Percentiles rank a stretch among this genome's conserved stretches.
phyloP scores from a whole-genome alignment of 2,797 vertebrate species.

The Danio albolineatus region DNA sequence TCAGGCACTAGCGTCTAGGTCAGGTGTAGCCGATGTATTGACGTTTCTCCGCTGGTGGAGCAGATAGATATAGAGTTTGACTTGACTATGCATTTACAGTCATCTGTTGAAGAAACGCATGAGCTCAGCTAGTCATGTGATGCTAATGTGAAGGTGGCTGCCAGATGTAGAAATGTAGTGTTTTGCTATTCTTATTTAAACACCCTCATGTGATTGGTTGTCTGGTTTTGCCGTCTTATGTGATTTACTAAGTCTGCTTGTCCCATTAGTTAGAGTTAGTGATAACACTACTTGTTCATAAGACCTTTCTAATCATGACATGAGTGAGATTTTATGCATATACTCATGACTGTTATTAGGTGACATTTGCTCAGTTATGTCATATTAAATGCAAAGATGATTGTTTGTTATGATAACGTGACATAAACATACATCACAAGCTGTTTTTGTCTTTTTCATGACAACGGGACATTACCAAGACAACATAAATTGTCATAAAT shows the following conservation, averaged over 20 bases:
- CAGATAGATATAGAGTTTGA: conserved; percentile 6
- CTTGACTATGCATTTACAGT: conserved; percentile 43
- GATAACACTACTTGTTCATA: too few relatives aligned
- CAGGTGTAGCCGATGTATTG: conserved; percentile 42
- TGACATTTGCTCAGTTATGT: too few relatives aligned
- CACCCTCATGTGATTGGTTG: conserved; percentile 75
- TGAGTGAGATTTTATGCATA: too few relatives aligned
- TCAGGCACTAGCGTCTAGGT: conserved; percentile 27
- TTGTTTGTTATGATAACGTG: too few relatives aligned
- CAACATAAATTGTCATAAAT: too few relatives aligned
- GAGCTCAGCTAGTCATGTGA: conserved; percentile 64
- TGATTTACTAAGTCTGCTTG: conserved; percentile 70
- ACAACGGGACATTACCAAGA: too few relatives aligned
- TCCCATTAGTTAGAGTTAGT: conserved; percentile 78
- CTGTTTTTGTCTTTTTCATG: too few relatives aligned
- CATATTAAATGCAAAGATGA: too few relatives aligned
- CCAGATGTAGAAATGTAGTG: conserved; percentile 78
- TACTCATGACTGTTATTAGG: too few relatives aligned
- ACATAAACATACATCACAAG: too few relatives aligned
- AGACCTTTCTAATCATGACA: too few relatives aligned
- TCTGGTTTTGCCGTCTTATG: conserved; percentile 80
- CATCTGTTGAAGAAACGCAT: conserved; percentile 57
- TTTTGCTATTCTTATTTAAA: conserved; percentile 84
- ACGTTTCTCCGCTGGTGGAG: conserved; percentile 40
- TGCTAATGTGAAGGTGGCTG: conserved; percentile 72